phyloP scores from a whole-genome alignment of 1,140 invertebrate genomes.

The Cydia pomonella region DNA sequence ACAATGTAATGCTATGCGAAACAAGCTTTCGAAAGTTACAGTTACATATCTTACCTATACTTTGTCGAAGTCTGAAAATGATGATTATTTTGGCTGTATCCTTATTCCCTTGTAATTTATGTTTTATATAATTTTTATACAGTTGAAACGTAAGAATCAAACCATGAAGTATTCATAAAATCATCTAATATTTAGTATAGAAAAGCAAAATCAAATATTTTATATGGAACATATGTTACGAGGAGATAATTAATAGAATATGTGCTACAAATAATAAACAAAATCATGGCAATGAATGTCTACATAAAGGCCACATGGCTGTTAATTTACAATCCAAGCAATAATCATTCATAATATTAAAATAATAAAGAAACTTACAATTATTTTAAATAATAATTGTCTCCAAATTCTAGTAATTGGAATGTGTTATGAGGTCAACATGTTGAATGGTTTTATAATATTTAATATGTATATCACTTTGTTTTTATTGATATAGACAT shows the following conservation, averaged over 20 bases:
- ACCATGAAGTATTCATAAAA: conserved; percentile 21
- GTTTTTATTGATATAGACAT: conserved; percentile 58
- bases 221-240: conserved; percentile 33
- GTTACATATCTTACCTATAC: conserved; percentile 2
- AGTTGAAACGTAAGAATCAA: conserved; percentile 27
- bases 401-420: conserved; percentile 38
- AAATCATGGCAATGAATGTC: conserved; percentile 15
- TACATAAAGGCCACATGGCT: conserved; percentile 22
- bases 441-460: conserved; percentile 48
- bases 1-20: neutral
- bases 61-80: conserved; percentile 3
- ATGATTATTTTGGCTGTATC: conserved; percentile 5
- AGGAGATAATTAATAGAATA: conserved; percentile 23
- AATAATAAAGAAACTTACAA: conserved; percentile 28
- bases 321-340: conserved; percentile 20
- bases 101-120: conserved; percentile 30
- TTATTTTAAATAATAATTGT: conserved; percentile 26
- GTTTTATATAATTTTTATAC: conserved; percentile 25
- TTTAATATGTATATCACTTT: conserved; percentile 50
- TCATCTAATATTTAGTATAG: conserved; percentile 26
- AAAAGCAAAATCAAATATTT: conserved; percentile 19
- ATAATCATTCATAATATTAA: conserved; percentile 25
- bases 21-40: conserved; percentile 12
- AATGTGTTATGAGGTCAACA: conserved; percentile 42
- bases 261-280: conserved; percentile 22